Evolutionary conservation across 35 echinoderm and acorn worm species (phyloP), one percentile per base, ranked within the genome.

Genomic region (Apostichopus japonicus): DNA sequence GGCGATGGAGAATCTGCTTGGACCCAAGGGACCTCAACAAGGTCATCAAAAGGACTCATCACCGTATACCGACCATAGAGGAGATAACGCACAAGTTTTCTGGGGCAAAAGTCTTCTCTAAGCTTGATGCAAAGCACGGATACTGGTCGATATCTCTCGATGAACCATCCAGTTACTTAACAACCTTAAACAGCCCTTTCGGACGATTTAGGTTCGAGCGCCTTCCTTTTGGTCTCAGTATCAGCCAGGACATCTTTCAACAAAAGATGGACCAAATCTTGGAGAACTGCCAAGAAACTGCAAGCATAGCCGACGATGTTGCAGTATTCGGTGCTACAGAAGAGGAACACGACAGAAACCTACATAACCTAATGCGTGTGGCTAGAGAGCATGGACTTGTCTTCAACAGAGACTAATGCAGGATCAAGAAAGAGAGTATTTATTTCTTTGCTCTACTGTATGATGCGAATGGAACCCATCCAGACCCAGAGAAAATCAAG

Each of bases 161-260:
- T 75, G 70, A 90, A 24, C 88, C 90, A 19, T 91, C 86, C 6
- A 52, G 55, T 17, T 56, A 52, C 3, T 62, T 95, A 6, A 95
- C 96, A 1, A 98, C 94, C 6, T 98, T 95, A 55, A 95, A 92
- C 59, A 95, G 77, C 57, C 96, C 96, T 24, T 94, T 95, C 11
- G 89, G 70, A 6, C 88, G 88, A 51, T 94, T 55, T 24, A 56
- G 93, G 6, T 94, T 90, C 27, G 65, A 86, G 63, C 77, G 93
- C 21, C 25, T 94, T 56, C 77, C 93, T 23, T 94, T 94, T 91
- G 78, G 62, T 10, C 87, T 93, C 10, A 59, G 57, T 24, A 17
- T 92, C 23, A 91, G 79, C 24, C 93, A 94, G 22, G 93, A 94
- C 16, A 53, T 86, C 17, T 92, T 86, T 52, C 93, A 94, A 23